A percentile compares a stretch with the other conserved stretches of the same genome.
phyloP scores from a whole-genome alignment of 1,140 invertebrate genomes.

The silkworm (Bombyx mori) region ASM3026992v2 NC_085110.1:9867501-9868000 shows the following conservation, averaged over 20 bases:
- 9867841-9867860: conserved; percentile 42
- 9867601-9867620: background rate
- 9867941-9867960: conserved; percentile 17
- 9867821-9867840: conserved; percentile 74
- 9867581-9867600: conserved; percentile 17
- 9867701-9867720: conserved; percentile 28
- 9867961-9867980: too few species aligned
- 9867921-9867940: conserved; percentile 30
- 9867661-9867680: conserved; percentile 3
- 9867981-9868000: background rate
- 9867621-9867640: background rate
- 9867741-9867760: conserved; percentile 80
- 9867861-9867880: conserved; percentile 28
- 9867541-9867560: background rate
- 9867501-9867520: too few species aligned
- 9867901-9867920: too few species aligned
- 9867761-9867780: conserved; percentile 72
- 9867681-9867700: conserved; percentile 15
- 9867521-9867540: too few species aligned
- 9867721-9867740: conserved; percentile 73
- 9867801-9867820: conserved; percentile 75
- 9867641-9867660: conserved; percentile 5
- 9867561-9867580: conserved; percentile 21
- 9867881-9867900: too few species aligned
- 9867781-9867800: conserved; percentile 73